A percentile compares a stretch with the other conserved stretches of the same genome.
These are phyloP conservation scores for Calidris pygmaea DNA, from an alignment of 2,113 vertebrate genomes.

Conservation along the genomic window DNA sequence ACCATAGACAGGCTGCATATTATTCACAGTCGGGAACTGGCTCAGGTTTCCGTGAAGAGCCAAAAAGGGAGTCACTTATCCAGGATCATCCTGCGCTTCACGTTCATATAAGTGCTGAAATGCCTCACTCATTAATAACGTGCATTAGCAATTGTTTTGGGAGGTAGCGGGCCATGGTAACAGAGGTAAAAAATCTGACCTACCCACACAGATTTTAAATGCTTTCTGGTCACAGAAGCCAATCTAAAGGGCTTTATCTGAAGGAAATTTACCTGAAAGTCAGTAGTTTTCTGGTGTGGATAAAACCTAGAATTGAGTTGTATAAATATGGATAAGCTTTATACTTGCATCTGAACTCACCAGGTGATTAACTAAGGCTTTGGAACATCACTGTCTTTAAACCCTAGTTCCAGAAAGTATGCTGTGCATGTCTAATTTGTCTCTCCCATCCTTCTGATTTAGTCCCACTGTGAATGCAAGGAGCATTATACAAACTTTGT, in stretches of 20 bases:
- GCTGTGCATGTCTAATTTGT: not conserved
- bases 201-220: not conserved
- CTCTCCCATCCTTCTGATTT: not conserved
- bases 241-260: not conserved
- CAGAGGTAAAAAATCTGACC: not conserved
- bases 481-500: slow-evolving; percentile 77
- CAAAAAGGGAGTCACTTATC: not conserved
- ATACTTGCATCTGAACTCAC: not conserved
- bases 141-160: rapidly evolving
- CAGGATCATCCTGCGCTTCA: not conserved
- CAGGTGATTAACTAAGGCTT: not conserved
- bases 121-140: rapidly evolving
- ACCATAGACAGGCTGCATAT: not conserved
- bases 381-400: not conserved
- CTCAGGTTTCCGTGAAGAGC: not conserved
- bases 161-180: not conserved
- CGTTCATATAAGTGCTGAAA: not conserved
- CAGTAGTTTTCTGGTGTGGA: not conserved
- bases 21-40: not conserved
- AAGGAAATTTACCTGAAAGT: not conserved
- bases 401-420: not conserved
- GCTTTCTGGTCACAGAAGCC: not conserved
- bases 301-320: not conserved
- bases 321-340: not conserved
- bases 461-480: slow-evolving; percentile 92